Evolutionary conservation across 1,140 invertebrate genomes (phyloP), one percentile per base, ranked within the genome.

Genomic region (Orussus abietinus): DNA sequence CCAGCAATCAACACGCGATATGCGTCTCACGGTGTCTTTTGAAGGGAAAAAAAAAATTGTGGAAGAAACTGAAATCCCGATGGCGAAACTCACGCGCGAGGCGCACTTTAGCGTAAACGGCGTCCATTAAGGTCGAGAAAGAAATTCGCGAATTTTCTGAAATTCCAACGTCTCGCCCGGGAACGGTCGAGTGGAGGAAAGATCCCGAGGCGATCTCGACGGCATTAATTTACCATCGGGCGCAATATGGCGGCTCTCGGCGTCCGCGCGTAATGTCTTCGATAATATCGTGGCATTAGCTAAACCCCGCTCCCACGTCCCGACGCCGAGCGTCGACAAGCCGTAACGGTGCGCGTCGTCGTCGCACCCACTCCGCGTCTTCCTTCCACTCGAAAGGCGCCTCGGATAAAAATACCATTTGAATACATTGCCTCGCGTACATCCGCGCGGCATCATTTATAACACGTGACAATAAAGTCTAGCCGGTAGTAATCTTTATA

Each of bases 351-450:
- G 25, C 17, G 29, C 11, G 30, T 28, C 38, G 19, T 35, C 21
- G 34, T 13, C 9, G 39, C 45, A 41, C 47, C 51, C 49, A 55
- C 44, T 55, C 48, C 38, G 36, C 52, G 42, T 46, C 66, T 65
- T 65, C 56, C 65, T 71, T 69, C 60, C 67, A 55, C 62, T 53
- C 57, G 59, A 64, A 61, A 69, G 58, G 53, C 64, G 46, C 42
- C 56, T 39, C 55, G 66, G 64, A 69, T 71, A 71, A 71, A 72
- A 69, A 63, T 71, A 61, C 55, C 64, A 71, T 72, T 71, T 70
- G 68, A 71, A 71, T 71, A 66, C 62, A 58, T 63, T 18, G 13
- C 26, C 26, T 38, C 55, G 51, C 63, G 58, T 64, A 59, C 57
- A 21, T 62, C 64, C 59, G 59, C n/a, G n/a, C 52, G 49, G 44